Base-by-base conservation (phyloP, 2,888 invertebrate species). In the Dasypogon diadema region DNA sequence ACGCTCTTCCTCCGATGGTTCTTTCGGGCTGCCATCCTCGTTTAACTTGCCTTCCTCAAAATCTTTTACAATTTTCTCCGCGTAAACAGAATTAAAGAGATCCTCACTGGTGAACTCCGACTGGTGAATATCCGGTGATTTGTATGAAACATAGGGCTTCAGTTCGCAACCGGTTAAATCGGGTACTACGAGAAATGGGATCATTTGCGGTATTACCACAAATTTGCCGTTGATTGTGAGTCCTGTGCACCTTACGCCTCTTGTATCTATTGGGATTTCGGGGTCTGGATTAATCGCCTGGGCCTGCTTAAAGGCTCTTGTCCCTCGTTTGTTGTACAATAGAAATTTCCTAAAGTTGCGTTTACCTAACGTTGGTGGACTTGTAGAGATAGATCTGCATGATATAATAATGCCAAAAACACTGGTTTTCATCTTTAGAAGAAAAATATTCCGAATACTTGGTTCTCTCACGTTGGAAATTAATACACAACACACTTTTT, bases 111-210 rank as follows among this genome's bases (percentile, higher is more conserved):
- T 96, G 81, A 96, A 96, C 85, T 93, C 92, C 1, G 91, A 89
- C 83, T 96, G 95, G 10, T 88, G 85, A 0, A 97, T 90, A 75
- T 94, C 91, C 2, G 90, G 89, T 0, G 90, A 89, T 84, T 90
- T 91, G 84, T 98, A 99, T 0, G 97, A 95, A 0, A 99, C 98
- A 82, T 99, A 99, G 0, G 99, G 97, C 85, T 96, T 96, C 18
- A 99, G 86, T 86, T 92, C 87, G 82, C 93, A 99, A 79, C 88
- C 91, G 78, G 89, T 91, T 22, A 99, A 86, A 84, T 97, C 92
- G 0, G 99, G 99, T 1, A 99, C 98, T 75, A 99, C 90, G 14
- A 99, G 84, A 83, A 98, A 94, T 0, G 98, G 97, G 79, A 96
- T 90, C 92, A 92, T 96, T 88, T 98, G 98, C 1, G 93, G 93